phyloP scores from a whole-genome alignment of 1,140 invertebrate species.

The Bombyx mori region ASM3026992v2 NC_085117.1:15674501-15675000 shows the following conservation, averaged over 20 bases:
- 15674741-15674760: slow-evolving; percentile 5
- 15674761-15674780: slow-evolving; percentile 15
- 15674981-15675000: slow-evolving; percentile 47
- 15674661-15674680: too few relatives aligned
- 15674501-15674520: too few relatives aligned
- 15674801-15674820: slow-evolving; percentile 1
- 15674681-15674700: neutral
- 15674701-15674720: slow-evolving; percentile 5
- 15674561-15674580: too few relatives aligned
- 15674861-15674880: neutral
- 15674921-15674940: slow-evolving; percentile 42
- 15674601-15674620: too few relatives aligned
- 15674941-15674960: slow-evolving; percentile 34
- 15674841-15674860: neutral
- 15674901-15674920: slow-evolving; percentile 14
- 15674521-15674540: too few relatives aligned
- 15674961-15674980: slow-evolving; percentile 3
- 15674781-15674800: neutral
- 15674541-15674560: too few relatives aligned
- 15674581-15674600: too few relatives aligned
- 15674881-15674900: slow-evolving; percentile 36
- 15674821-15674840: neutral
- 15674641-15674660: too few relatives aligned
- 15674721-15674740: slow-evolving; percentile 15
- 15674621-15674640: too few relatives aligned